Evolutionary conservation across 1,140 invertebrate genomes (phyloP), one percentile per base, ranked within the genome.

Genomic region (Planococcus citri): DNA sequence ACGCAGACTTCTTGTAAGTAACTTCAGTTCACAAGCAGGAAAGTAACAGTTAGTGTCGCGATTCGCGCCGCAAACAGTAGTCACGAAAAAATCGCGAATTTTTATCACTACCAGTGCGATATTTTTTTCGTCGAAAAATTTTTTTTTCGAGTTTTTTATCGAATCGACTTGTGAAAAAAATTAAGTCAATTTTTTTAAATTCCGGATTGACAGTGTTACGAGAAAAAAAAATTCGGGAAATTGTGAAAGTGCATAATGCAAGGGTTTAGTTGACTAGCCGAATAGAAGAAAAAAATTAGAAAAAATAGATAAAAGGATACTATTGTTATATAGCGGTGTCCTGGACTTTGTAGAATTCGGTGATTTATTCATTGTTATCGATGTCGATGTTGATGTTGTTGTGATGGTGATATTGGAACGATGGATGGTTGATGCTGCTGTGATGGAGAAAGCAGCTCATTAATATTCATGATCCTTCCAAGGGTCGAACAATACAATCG

Each of bases 41-140:
- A 64, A 64, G 60, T 64, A 64, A 64, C 60, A 64, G 60, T 64
- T 64, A 64, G 60, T 64, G 60, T 64, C 60, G 60, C 60, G 60
- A 64, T 64, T 64, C 60, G 60, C 21, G 60, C 25, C 60, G 60
- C 60, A 64, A 25, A 27, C 60, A 20, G 60, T 64, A 64, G 60
- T 64, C 60, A 64, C 60, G 22, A 20, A 60, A 64, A 64, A 64
- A 25, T 64, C 60, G 60, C 60, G 25, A 64, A 64, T 64, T 64
- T 27, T 64, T 64, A 64, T 64, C 60, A 64, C 6, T 64, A 51
- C 3, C n/a, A 51, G 41, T 51, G 41, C 17, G 41, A 51, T 17
- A 25, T 24, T 22, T n/a, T n/a, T 64, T 64, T 64, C 21, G 60
- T 64, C 60, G 22, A 64, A 64, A 20, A 51, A 33, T 6, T 51